Evolutionary conservation across 2,888 invertebrate genomes (phyloP).

Genomic region (Xylota sylvarum): DNA sequence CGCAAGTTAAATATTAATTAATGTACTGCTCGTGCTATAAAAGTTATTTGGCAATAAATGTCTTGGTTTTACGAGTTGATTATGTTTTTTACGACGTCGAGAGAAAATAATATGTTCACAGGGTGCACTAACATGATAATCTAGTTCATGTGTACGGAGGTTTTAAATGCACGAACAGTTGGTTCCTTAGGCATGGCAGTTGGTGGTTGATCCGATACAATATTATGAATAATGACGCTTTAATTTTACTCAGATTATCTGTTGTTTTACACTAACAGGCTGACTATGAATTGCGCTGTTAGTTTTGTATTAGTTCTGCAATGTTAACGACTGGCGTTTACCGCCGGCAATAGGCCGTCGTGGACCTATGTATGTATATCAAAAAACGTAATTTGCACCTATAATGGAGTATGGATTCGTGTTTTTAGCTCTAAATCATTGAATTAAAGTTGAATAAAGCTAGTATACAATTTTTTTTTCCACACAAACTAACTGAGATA

Average conservation of each 20-base stretch:
- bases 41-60: constrained; percentile 26
- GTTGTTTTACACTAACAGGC: background rate
- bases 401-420: too few species aligned
- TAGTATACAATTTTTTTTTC: too few species aligned
- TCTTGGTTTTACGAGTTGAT: constrained; percentile 40
- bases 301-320: too few species aligned
- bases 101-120: constrained; percentile 9
- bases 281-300: background rate
- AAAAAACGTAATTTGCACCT: too few species aligned
- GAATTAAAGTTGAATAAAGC: too few species aligned
- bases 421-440: too few species aligned
- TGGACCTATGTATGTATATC: too few species aligned
- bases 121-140: background rate
- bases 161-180: background rate
- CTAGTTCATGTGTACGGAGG: background rate
- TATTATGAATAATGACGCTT: background rate
- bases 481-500: too few species aligned
- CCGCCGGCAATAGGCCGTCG: too few species aligned
- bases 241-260: background rate
- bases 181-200: background rate
- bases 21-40: constrained; percentile 21
- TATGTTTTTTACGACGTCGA: constrained; percentile 20
- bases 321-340: too few species aligned
- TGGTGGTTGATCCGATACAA: background rate
- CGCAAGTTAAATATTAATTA: constrained; percentile 36